Evolutionary conservation across 1,140 invertebrate species (phyloP).

Genomic region (Globodera rostochiensis): DNA sequence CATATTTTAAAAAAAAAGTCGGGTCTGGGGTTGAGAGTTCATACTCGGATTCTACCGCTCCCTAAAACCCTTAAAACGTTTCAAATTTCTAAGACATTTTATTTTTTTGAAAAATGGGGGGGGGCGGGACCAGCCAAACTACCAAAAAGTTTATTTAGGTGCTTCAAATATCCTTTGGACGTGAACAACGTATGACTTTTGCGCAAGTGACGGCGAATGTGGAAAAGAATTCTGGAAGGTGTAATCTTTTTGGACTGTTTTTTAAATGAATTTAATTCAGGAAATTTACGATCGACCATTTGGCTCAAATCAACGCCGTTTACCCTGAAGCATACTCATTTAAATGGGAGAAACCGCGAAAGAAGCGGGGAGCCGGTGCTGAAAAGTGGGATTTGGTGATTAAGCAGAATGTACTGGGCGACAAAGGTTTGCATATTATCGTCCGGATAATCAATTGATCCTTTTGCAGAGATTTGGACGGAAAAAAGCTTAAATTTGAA

Average conservation of each 20-base stretch:
- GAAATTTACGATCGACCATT: slow-evolving; percentile 20
- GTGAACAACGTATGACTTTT: slow-evolving; percentile 25
- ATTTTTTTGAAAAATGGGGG: too few species aligned
- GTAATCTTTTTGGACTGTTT: not conserved
- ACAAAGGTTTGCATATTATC: slow-evolving; percentile 9
- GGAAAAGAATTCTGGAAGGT: slow-evolving; percentile 23
- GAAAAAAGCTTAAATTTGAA: too few species aligned
- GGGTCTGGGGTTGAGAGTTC: too few species aligned
- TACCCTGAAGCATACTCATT: slow-evolving; percentile 21
- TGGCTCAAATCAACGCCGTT: slow-evolving; percentile 17
- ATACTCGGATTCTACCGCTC: too few species aligned
- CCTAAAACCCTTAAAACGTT: too few species aligned
- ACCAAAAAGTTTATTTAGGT: slow-evolving; percentile 1
- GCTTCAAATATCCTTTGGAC: slow-evolving; percentile 14
- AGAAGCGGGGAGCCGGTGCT: slow-evolving; percentile 1
- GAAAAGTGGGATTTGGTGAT: slow-evolving; percentile 20
- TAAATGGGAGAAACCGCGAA: slow-evolving; percentile 12
- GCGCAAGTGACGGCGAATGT: slow-evolving; percentile 15
- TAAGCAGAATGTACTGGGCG: slow-evolving; percentile 13
- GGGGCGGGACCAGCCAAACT: too few species aligned
- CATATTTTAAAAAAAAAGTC: too few species aligned
- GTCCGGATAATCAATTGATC: too few species aligned
- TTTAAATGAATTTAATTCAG: not conserved
- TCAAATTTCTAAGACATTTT: too few species aligned
- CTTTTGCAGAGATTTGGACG: too few species aligned